phyloP scores from a whole-genome alignment of 2,888 invertebrate genomes.

The Drosophila atroscutellata region DNA sequence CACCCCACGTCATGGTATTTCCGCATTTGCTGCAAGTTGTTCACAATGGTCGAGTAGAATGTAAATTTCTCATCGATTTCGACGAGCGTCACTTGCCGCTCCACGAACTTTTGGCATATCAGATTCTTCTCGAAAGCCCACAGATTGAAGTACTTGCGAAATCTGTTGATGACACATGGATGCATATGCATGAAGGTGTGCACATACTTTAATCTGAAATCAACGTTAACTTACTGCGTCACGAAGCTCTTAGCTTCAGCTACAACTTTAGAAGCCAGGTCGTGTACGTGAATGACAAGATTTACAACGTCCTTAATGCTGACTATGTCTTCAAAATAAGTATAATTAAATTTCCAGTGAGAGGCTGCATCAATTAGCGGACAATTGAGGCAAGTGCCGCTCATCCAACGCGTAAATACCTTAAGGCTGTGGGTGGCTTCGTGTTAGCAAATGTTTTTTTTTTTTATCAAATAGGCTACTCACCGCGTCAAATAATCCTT shows the following conservation, averaged over 20 bases:
- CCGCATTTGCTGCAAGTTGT: slow-evolving; percentile 87
- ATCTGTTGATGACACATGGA: slow-evolving; percentile 85
- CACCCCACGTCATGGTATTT: slow-evolving; percentile 88
- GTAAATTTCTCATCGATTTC: slow-evolving; percentile 93
- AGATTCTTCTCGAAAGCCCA: slow-evolving; percentile 91
- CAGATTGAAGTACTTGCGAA: slow-evolving; percentile 90
- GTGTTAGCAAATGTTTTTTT: not conserved
- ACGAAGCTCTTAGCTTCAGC: slow-evolving; percentile 86
- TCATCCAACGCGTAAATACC: slow-evolving; percentile 94
- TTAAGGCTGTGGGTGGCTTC: slow-evolving; percentile 86
- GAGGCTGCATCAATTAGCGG: slow-evolving; percentile 85
- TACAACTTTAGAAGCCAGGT: slow-evolving; percentile 88
- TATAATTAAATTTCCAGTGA: slow-evolving; percentile 87
- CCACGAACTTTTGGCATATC: slow-evolving; percentile 92
- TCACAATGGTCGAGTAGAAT: slow-evolving; percentile 91
- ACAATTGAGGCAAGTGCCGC: slow-evolving; percentile 91
- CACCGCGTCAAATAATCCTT: slow-evolving; percentile 92
- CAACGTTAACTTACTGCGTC: slow-evolving; percentile 54
- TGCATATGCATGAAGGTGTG: not conserved
- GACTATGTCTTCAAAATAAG: slow-evolving; percentile 91
- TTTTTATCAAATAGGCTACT: slow-evolving; percentile 11
- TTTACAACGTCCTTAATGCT: slow-evolving; percentile 90
- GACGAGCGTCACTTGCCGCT: slow-evolving; percentile 87
- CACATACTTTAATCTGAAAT: not conserved
- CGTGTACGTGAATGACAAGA: slow-evolving; percentile 88